Evolutionary conservation across 2,888 invertebrate genomes (phyloP), one percentile per base, ranked within the genome.

Genomic region (Liposcelis brunnea): DNA sequence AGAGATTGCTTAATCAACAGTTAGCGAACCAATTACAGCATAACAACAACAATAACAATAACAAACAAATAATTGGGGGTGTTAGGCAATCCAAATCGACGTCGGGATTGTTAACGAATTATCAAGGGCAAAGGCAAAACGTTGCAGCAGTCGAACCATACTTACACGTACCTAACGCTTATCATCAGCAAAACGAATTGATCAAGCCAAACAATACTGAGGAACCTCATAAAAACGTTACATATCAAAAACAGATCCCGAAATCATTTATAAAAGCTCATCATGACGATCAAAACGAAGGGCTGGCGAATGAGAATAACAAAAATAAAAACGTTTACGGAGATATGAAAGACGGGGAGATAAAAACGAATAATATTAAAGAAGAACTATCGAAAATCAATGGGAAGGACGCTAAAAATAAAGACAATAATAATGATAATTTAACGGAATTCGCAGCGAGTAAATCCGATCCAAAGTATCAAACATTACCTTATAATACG

Each of bases 401-500:
- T 49, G 43, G 48, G 44, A 15, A 43, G 38, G 35, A 37, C 10
- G 18, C 34, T 42, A 33, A 38, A 34, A 21, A 40, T 11, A 37
- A 46, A 42, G 59, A 65, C 66, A 53, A 69, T 65, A 52, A 69
- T 67, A 55, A 69, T 68, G 74, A 74, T 55, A 68, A 68, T 52
- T 63, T 73, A 15, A 72, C 75, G 46, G 76, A 81, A 57, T 82
- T 84, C 58, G 74, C 75, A 49, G 75, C 82, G 19, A 83, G 79
- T 57, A 87, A 87, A 61, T 80, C 80, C 46, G 87, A 90, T 63
- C 86, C 81, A 35, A 93, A 86, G 65, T 90, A 85, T 68, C 89
- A 90, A 69, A 87, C 87, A 21, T 68, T 90, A 64, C 89, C 90
- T 54, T 84, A 86, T 66, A 90, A 80, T 60, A 85, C 82, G 32